Evolutionary conservation across 2,797 vertebrate species (phyloP).

Genomic region (Tapirus indicus): DNA sequence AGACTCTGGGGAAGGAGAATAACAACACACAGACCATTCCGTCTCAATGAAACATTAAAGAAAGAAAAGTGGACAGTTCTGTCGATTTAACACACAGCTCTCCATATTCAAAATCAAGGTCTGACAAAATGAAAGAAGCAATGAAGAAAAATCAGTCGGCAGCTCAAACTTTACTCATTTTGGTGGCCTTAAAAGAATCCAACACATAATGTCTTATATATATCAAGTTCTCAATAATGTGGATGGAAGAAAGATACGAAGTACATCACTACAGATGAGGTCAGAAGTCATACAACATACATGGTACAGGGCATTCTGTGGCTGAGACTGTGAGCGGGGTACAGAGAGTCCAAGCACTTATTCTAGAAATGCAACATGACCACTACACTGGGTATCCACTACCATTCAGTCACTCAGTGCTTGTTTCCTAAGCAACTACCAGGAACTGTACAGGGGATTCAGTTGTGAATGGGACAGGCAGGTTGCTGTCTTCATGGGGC

Average conservation of each 20-base stretch:
- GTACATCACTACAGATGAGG: not conserved
- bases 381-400: accelerated
- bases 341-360: not conserved
- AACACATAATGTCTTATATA: not conserved
- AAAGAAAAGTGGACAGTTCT: not conserved
- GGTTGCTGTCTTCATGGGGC: too few species aligned
- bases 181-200: not conserved
- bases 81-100: not conserved
- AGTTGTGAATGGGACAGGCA: accelerated
- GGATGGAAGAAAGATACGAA: not conserved
- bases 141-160: not conserved
- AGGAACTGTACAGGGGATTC: accelerated
- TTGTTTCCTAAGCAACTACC: accelerated
- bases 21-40: not conserved
- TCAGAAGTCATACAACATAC: not conserved
- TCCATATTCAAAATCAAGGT: not conserved
- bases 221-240: not conserved
- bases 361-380: not conserved
- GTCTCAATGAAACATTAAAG: not conserved
- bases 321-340: not conserved
- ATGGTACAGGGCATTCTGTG: accelerated
- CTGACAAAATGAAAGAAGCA: not conserved
- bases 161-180: not conserved
- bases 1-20: not conserved
- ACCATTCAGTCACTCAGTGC: accelerated